Conservation (phyloP, 2,113 vertebrate genomes). For the Ursus arctos region DNA sequence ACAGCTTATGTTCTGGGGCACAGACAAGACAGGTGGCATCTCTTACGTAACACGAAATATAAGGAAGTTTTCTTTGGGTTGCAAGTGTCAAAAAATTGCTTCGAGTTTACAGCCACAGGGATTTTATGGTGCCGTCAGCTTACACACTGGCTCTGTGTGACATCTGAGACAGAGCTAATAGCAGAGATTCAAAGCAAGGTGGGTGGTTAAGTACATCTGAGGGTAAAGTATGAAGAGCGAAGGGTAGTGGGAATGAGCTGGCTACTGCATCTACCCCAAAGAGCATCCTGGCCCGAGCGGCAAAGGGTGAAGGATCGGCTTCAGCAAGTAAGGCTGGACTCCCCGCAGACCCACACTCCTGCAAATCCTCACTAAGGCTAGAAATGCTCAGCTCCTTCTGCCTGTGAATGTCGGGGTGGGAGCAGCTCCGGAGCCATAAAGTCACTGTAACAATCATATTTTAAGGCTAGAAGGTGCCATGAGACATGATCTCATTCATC, state of each 20-base stretch:
- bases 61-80: neutral
- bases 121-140: neutral
- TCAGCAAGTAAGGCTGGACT: neutral
- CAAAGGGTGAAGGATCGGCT: neutral
- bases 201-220: neutral
- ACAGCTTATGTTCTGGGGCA: constrained; percentile 37
- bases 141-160: neutral
- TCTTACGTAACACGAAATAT: constrained; percentile 28
- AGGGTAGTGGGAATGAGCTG: neutral
- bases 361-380: neutral
- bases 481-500: neutral
- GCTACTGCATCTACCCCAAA: neutral
- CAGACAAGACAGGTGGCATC: neutral
- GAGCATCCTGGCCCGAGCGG: neutral
- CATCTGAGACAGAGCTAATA: neutral
- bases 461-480: neutral
- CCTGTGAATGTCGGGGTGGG: neutral
- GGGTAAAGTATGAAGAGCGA: neutral
- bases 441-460: neutral
- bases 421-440: neutral
- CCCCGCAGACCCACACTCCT: neutral
- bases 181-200: neutral
- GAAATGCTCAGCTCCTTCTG: neutral
- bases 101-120: constrained; percentile 3
- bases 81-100: neutral